A percentile compares a stretch with the other conserved stretches of the same genome.
These are phyloP conservation scores for Rallus limicola DNA, from an alignment of 2,113 vertebrate genomes.

Conservation along the genomic window DNA sequence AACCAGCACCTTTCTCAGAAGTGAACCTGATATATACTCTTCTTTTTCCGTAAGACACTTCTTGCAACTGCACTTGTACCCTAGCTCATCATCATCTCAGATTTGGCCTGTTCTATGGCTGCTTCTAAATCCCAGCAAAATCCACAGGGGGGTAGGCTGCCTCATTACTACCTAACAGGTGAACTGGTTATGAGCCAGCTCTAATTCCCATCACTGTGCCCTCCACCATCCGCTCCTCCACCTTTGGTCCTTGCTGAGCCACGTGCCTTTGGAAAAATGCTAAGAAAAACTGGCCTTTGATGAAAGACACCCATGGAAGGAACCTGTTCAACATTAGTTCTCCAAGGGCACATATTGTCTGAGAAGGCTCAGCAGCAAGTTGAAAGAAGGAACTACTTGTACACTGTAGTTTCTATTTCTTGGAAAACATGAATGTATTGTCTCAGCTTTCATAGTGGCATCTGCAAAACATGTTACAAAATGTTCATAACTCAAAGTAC, in stretches of 20 bases:
- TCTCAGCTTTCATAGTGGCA: not conserved
- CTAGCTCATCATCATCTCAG: not conserved
- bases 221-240: not conserved
- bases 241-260: not conserved
- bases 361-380: not conserved
- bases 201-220: not conserved
- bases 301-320: not conserved
- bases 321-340: not conserved
- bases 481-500: not conserved
- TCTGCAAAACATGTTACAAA: not conserved
- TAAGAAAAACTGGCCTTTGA: not conserved
- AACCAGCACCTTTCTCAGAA: not conserved
- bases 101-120: not conserved
- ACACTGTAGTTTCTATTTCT: not conserved
- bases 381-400: not conserved
- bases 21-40: not conserved
- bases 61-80: not conserved
- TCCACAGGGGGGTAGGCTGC: not conserved
- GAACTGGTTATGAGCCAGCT: not conserved
- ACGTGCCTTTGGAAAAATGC: not conserved
- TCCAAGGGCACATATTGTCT: not conserved
- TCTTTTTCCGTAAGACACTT: not conserved
- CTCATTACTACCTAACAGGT: not conserved
- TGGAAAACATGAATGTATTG: not conserved
- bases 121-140: not conserved